Evolutionary conservation across 2,797 vertebrate genomes (phyloP).

Genomic region (Argyrosomus regius): DNA sequence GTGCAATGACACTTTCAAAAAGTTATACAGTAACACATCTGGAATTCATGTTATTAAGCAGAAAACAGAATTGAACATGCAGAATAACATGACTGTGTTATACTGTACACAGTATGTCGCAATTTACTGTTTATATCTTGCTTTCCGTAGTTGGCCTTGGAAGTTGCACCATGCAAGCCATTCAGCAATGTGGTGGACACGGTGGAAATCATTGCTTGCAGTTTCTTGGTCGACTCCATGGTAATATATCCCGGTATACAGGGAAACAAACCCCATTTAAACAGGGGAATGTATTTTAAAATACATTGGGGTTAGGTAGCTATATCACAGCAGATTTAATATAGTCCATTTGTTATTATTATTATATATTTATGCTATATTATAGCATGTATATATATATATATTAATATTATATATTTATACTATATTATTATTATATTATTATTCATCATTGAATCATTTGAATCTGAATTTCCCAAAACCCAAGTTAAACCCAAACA

Average conservation of each 20-base stretch:
- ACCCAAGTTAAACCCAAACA: too few relatives aligned
- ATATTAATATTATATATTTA: too few relatives aligned
- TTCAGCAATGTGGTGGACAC: slow-evolving; percentile 94
- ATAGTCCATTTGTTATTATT: not conserved
- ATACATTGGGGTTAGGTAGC: too few relatives aligned
- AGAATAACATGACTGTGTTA: not conserved
- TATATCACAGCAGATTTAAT: not conserved
- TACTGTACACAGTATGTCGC: not conserved
- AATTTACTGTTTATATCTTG: slow-evolving; percentile 19
- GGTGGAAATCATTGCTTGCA: slow-evolving; percentile 90
- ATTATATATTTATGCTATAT: too few relatives aligned
- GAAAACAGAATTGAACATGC: not conserved
- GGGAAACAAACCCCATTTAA: not conserved
- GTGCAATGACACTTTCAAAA: not conserved
- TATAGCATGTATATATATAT: too few relatives aligned
- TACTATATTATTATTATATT: too few relatives aligned
- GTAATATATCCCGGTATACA: slow-evolving; percentile 79
- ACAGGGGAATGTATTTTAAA: not conserved
- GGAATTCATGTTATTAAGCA: not conserved
- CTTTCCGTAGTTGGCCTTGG: slow-evolving; percentile 86
- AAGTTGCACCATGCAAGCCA: slow-evolving; percentile 94
- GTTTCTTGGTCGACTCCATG: slow-evolving; percentile 92
- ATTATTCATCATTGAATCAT: too few relatives aligned
- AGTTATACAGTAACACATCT: not conserved
- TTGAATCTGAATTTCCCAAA: too few relatives aligned